Percentiles rank a stretch among this genome's conserved stretches.
These are phyloP conservation scores for Anoplophora glabripennis DNA, from an alignment of 1,140 invertebrate genomes.

Conservation along the genomic window DNA sequence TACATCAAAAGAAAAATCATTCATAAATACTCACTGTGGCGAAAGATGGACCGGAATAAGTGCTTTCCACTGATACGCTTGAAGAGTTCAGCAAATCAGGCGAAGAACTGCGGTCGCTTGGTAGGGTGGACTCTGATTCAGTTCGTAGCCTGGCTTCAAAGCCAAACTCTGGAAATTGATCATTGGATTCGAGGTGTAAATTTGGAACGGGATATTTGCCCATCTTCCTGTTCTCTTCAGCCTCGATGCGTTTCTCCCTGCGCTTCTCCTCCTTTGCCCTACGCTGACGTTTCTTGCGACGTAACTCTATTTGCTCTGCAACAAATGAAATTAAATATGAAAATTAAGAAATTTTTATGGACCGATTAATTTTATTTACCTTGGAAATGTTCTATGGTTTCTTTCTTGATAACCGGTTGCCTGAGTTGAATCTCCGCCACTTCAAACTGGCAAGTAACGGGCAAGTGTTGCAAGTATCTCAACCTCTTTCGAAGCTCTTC, in stretches of 20 bases:
- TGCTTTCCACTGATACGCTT: slow-evolving; percentile 32
- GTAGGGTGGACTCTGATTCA: slow-evolving; percentile 28
- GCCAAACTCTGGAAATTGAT: slow-evolving; percentile 58
- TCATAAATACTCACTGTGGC: slow-evolving; percentile 53
- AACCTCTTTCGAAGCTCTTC: slow-evolving; percentile 74
- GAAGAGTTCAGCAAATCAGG: slow-evolving; percentile 30
- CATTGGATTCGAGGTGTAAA: slow-evolving; percentile 59
- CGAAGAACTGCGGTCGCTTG: slow-evolving; percentile 28
- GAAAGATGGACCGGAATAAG: slow-evolving; percentile 54
- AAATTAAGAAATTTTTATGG: no score
- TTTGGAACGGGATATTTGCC: slow-evolving; percentile 59
- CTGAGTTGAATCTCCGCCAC: slow-evolving; percentile 82
- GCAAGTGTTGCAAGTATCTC: slow-evolving; percentile 84
- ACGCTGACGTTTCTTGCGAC: slow-evolving; percentile 60
- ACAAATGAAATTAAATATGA: slow-evolving; percentile 7
- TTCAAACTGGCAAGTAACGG: slow-evolving; percentile 85
- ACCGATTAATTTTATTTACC: slow-evolving; percentile 50
- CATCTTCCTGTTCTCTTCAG: slow-evolving; percentile 68
- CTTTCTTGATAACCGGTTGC: slow-evolving; percentile 66
- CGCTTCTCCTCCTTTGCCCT: slow-evolving; percentile 67
- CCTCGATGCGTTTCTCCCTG: slow-evolving; percentile 67
- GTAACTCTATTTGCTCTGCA: slow-evolving; percentile 63
- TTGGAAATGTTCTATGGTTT: slow-evolving; percentile 64
- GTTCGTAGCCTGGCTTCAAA: slow-evolving; percentile 21
- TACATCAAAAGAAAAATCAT: not conserved